These are phyloP conservation scores for Platanista minor DNA, from an alignment of 2,113 vertebrate genomes.

Conservation along the genomic window DNA sequence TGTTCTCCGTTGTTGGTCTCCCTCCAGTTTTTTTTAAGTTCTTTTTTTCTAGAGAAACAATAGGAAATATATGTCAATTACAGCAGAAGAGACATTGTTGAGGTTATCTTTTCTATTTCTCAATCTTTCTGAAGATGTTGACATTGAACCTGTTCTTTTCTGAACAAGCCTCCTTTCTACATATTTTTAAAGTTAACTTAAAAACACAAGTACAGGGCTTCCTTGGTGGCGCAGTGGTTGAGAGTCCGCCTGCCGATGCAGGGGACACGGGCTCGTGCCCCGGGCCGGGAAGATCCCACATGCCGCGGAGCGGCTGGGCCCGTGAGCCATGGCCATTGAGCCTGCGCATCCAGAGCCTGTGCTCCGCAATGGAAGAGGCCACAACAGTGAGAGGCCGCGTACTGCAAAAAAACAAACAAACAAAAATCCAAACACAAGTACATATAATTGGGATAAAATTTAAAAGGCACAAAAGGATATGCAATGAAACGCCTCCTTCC, in stretches of 20 bases:
- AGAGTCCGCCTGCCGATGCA: too few species aligned
- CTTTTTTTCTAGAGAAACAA: neutral
- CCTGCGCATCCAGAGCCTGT: too few species aligned
- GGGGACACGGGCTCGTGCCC: too few species aligned
- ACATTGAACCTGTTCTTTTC: neutral
- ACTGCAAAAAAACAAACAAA: too few species aligned
- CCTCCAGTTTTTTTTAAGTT: neutral
- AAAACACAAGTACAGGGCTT: neutral
- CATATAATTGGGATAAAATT: neutral
- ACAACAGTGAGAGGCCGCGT: too few species aligned
- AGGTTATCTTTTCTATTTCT: neutral
- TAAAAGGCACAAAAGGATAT: neutral
- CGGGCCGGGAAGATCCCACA: too few species aligned
- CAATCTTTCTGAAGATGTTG: neutral
- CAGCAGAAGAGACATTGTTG: neutral
- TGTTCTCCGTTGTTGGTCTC: neutral
- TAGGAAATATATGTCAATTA: neutral
- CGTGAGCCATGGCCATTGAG: too few species aligned
- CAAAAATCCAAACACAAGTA: neutral
- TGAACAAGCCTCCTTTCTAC: neutral
- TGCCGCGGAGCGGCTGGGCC: too few species aligned
- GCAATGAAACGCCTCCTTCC: neutral
- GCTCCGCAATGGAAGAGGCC: too few species aligned
- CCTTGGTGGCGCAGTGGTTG: too few species aligned
- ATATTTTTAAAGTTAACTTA: neutral